These are phyloP conservation scores for Phylloscopus whistleri DNA, from an alignment of 2,113 vertebrate genomes.

Conservation along the genomic window DNA sequence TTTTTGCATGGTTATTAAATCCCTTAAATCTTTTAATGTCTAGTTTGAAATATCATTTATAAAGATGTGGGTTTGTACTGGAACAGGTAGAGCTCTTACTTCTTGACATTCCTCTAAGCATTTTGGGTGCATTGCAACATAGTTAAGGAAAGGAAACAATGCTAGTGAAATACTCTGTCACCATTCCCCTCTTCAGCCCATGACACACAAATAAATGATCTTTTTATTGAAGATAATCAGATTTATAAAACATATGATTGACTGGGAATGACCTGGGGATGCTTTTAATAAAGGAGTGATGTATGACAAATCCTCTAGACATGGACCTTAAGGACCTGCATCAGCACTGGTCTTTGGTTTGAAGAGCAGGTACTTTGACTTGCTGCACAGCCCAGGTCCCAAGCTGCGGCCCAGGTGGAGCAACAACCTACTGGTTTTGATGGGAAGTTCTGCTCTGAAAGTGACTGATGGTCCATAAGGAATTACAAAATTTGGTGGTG, in stretches of 20 bases:
- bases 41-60: neutral
- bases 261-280: neutral
- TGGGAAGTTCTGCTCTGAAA: neutral
- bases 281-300: neutral
- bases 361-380: neutral
- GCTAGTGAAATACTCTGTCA: neutral
- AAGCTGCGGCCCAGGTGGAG: rapidly evolving
- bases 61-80: neutral
- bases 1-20: neutral
- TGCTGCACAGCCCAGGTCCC: neutral
- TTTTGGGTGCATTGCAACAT: neutral
- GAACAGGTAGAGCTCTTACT: neutral
- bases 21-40: neutral
- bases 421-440: neutral
- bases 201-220: neutral
- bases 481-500: neutral
- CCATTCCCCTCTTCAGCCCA: neutral
- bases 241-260: neutral
- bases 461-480: neutral
- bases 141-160: neutral
- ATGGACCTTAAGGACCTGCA: neutral
- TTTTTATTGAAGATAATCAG: neutral
- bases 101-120: neutral
- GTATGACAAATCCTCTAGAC: neutral
- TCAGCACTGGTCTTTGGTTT: neutral